Base-by-base conservation (phyloP, 2,797 vertebrate species). In the Florisuga fusca region DNA sequence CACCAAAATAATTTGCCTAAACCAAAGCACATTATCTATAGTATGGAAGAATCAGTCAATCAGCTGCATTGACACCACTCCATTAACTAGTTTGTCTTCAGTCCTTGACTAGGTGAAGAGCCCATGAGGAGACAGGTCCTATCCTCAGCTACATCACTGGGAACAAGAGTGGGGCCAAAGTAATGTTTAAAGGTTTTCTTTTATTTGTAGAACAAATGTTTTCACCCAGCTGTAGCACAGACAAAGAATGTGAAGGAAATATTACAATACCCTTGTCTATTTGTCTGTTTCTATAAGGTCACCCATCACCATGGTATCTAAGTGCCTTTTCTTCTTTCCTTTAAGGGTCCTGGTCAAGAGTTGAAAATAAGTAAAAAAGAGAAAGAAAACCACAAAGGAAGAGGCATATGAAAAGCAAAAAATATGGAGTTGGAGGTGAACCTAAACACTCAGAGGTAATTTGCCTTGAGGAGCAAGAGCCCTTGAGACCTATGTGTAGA, bases 381-480 rank as follows among this genome's bases (percentile, higher is more conserved):
- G 34, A 67, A 67, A 71, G 59, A 95, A 88, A 91, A 67, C 6
- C 78, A 96, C 91, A 95, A 96, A 94, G 84, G 59, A 75, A 94
- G 61, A 93, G 21, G 18, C 61, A 20, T 82, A 76, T 82, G 61
- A 93, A 96, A 95, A 93, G 67, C 86, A 23, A 95, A 96, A 50
- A 68, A 79, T 57, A 77, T 1, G 0, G 71, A 84, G 71, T 67
- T 87, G 53, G 76, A 93, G 89, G 89, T 90, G 86, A 96, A 91
- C 90, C 54, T 86, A 79, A 88, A 79, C 74, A 91, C 63, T 93
- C 80, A 79, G 93, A 93, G 93, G 93, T 92, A 96, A 84, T 94
- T 96, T 95, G 95, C 95, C 90, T 96, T 97, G 80, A 94, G 93
- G 91, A 94, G 87, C 89, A 86, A 85, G 95, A 93, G 59, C 95